Evolutionary conservation across 1,140 invertebrate genomes (phyloP).

Genomic region (Dreissena polymorpha): DNA sequence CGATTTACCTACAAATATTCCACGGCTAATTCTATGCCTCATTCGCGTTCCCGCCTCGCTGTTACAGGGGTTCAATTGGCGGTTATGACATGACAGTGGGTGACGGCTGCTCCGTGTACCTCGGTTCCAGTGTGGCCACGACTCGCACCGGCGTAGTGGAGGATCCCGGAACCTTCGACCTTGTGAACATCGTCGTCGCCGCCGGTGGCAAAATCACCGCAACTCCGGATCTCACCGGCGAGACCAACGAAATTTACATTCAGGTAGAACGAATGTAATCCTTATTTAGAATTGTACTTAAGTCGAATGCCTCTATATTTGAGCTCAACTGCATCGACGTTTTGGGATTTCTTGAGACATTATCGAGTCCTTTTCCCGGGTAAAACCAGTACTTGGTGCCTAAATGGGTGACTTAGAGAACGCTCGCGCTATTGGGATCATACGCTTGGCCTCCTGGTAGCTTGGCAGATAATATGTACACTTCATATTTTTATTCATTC

Average conservation of each 20-base stretch:
- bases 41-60: not conserved
- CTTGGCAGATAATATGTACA: too few species aligned
- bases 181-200: conserved; percentile 64
- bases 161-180: conserved; percentile 52
- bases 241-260: conserved; percentile 32
- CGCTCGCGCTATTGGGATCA: too few species aligned
- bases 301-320: not conserved
- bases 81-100: conserved; percentile 65
- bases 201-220: conserved; percentile 69
- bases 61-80: conserved; percentile 67
- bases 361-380: too few species aligned
- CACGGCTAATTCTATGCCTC: too few species aligned
- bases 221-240: conserved; percentile 57
- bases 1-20: too few species aligned
- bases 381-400: too few species aligned
- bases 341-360: too few species aligned
- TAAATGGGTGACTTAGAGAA: too few species aligned
- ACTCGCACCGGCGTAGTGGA: conserved; percentile 48
- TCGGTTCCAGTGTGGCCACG: conserved; percentile 61
- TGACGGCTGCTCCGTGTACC: conserved; percentile 61
- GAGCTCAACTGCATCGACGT: too few species aligned
- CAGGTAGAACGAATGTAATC: conserved; percentile 1
- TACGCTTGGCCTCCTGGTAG: too few species aligned
- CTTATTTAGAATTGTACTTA: not conserved
- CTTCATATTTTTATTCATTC: too few species aligned